Evolutionary conservation across 2,797 vertebrate species (phyloP).

Genomic region (Psittacula echo): DNA sequence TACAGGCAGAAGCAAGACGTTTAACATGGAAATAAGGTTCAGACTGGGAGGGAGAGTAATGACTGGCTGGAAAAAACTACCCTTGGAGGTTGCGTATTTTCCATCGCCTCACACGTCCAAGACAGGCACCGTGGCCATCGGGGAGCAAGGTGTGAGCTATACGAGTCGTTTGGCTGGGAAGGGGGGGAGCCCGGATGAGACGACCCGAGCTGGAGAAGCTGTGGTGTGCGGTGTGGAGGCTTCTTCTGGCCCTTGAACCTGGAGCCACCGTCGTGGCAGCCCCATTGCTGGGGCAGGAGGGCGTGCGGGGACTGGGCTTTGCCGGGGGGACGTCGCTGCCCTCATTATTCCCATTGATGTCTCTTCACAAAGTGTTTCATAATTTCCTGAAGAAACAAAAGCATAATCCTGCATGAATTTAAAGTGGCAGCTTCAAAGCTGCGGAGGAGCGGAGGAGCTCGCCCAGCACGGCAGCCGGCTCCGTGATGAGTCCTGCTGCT

Average conservation of each 20-base stretch:
- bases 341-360: conserved; percentile 33
- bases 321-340: neutral
- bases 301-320: rapidly evolving
- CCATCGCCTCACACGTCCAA: conserved; percentile 47
- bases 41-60: conserved; percentile 30
- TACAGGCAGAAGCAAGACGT: conserved; percentile 25
- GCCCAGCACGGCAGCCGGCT: neutral
- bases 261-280: rapidly evolving
- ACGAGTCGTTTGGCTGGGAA: neutral
- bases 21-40: conserved; percentile 40
- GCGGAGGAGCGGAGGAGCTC: neutral
- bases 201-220: rapidly evolving
- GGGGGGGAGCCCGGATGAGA: neutral
- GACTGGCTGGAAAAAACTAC: conserved; percentile 62
- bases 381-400: conserved; percentile 43
- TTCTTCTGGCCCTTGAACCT: neutral
- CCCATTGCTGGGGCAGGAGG: rapidly evolving
- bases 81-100: conserved; percentile 37
- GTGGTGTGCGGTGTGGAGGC: rapidly evolving
- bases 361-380: neutral
- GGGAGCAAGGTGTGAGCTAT: conserved; percentile 41
- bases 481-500: neutral
- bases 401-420: neutral
- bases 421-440: conserved; percentile 61
- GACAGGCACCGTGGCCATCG: neutral